Base-by-base conservation (phyloP, 1,140 invertebrate genomes). In the Tribolium madens region DNA sequence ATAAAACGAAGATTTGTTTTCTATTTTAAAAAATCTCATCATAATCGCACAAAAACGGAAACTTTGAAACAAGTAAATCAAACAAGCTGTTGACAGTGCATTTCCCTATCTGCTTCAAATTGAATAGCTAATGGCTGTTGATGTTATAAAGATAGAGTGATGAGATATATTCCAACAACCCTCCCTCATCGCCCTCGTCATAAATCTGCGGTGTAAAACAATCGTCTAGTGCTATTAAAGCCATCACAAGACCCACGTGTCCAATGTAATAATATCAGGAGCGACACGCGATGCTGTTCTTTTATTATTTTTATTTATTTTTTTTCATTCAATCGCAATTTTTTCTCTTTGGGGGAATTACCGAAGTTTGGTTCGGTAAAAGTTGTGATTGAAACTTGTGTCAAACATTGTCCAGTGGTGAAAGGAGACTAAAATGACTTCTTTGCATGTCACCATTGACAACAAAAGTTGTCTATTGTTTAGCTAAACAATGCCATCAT, bases 401-500 rank as follows among this genome's bases (percentile, higher is more conserved):
- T 80, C 79, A 78, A 80, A 80, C 79, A 80, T 78, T 80, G 79
- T 80, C 80, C 74, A 75, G 64, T 73, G 68, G 48, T 78, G 77
- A 77, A 78, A 79, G 78, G 76, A 79, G 77, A 74, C 81, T 78
- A 82, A 81, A 83, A 83, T 83, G 82, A 83, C 82, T 83, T 83
- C 82, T 83, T 83, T 83, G 82, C 82, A 83, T 83, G 82, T 83
- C 82, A 83, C 81, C 81, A 83, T 83, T 83, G 82, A 83, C 82
- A 83, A 83, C 82, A 83, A 83, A 83, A 83, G 82, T 83, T 83
- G 81, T 80, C 82, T 77, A 83, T 83, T 83, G 82, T 83, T 82
- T 83, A 80, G 79, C 82, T 83, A 83, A 83, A 83, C 82, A 83
- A 83, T 83, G 64, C 82, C 82, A 81, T 83, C 81, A 83, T 81